Evolutionary conservation across 2,888 invertebrate genomes (phyloP).

Genomic region (Agrotis exclamationis): DNA sequence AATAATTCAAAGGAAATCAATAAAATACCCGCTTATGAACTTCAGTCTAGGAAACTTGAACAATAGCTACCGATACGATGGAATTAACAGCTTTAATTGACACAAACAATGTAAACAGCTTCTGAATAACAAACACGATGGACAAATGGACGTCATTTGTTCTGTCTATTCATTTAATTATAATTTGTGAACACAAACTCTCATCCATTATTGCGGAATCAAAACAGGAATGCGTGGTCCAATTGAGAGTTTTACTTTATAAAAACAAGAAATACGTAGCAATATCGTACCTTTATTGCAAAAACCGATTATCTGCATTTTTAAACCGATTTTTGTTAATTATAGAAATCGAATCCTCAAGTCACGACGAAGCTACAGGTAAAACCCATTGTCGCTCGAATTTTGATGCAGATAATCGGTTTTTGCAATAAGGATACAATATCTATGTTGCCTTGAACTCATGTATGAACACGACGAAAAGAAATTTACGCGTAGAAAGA

Average conservation of each 20-base stretch:
- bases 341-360: too few species aligned
- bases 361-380: too few species aligned
- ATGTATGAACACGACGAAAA: too few species aligned
- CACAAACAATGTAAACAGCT: conserved; percentile 43
- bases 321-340: too few species aligned
- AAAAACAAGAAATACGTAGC: too few species aligned
- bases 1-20: neutral
- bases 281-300: too few species aligned
- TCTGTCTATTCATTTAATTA: conserved; percentile 54
- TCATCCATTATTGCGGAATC: conserved; percentile 54
- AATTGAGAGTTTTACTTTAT: neutral
- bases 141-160: conserved; percentile 49
- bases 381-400: too few species aligned
- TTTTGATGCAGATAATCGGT: too few species aligned
- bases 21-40: neutral
- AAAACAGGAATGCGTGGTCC: conserved; percentile 35
- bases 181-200: conserved; percentile 36
- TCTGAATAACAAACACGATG: conserved; percentile 43
- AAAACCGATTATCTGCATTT: too few species aligned
- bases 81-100: conserved; percentile 28
- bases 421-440: too few species aligned
- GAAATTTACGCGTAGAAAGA: too few species aligned
- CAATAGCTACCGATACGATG: conserved; percentile 18
- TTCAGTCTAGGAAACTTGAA: conserved; percentile 14
- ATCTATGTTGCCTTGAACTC: too few species aligned